These are phyloP conservation scores for Gallinago undulata DNA, from an alignment of 2,113 vertebrate species.

Conservation along the genomic window DNA sequence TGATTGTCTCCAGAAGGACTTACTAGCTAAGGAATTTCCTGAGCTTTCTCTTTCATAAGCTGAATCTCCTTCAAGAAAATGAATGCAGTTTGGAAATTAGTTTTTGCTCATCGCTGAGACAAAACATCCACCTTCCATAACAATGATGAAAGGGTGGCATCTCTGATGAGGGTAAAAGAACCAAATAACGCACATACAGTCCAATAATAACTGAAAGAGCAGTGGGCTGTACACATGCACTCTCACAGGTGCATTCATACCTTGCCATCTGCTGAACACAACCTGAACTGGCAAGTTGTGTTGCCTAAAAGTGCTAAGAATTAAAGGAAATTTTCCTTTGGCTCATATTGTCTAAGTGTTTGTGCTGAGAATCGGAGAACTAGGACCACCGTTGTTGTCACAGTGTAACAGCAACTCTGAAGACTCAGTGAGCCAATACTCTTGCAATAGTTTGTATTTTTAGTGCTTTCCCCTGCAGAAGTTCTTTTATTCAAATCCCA, in stretches of 20 bases:
- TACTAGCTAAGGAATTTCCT: background rate
- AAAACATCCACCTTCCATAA: background rate
- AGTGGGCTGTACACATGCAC: background rate
- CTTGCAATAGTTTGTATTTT: conserved; percentile 16
- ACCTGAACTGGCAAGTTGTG: background rate
- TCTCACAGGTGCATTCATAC: background rate
- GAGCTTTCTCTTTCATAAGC: background rate
- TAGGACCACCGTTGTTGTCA: background rate
- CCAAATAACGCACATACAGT: background rate
- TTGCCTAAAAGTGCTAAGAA: background rate
- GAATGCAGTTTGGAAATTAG: background rate
- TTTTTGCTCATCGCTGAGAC: background rate
- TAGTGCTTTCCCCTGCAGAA: conserved; percentile 17
- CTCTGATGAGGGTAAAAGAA: background rate
- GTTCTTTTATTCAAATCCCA: background rate
- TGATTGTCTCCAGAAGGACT: background rate
- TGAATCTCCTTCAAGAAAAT: background rate
- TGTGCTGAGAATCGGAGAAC: conserved; percentile 11
- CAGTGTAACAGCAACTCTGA: background rate
- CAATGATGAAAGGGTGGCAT: background rate
- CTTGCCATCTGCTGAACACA: conserved; percentile 14
- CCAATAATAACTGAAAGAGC: background rate
- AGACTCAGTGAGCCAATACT: conserved; percentile 3
- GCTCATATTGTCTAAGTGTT: background rate
- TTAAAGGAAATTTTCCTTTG: background rate